A percentile compares a stretch with the other conserved stretches of the same genome.
Conservation (phyloP, 2,888 invertebrate genomes). For the Sinohyriopsis cumingii region DNA sequence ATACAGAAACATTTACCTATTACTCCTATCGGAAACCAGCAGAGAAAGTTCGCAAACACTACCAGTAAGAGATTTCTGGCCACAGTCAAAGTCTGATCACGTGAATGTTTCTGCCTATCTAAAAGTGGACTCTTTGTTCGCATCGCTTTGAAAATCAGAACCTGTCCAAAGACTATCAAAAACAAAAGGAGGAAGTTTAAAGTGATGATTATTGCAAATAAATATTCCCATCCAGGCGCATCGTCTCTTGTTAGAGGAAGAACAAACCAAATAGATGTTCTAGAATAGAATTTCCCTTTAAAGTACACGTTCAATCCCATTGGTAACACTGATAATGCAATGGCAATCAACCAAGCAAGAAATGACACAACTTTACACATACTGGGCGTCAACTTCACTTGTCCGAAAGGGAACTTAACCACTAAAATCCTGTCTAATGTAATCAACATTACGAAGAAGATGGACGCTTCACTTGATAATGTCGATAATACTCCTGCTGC, state of each 20-base stretch:
- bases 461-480: constrained; percentile 77
- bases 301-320: constrained; percentile 59
- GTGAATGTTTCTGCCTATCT: constrained; percentile 13
- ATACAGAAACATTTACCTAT: no score
- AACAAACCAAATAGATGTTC: constrained; percentile 64
- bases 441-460: constrained; percentile 77
- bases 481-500: constrained; percentile 42
- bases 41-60: no score
- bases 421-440: constrained; percentile 79
- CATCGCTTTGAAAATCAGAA: constrained; percentile 59
- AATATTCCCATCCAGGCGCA: constrained; percentile 68
- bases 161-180: constrained; percentile 58
- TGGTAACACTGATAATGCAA: constrained; percentile 58
- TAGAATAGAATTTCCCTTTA: constrained; percentile 59
- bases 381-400: constrained; percentile 35
- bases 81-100: no score
- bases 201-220: constrained; percentile 61
- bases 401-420: constrained; percentile 76
- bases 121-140: constrained; percentile 5
- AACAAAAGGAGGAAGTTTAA: constrained; percentile 61
- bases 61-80: no score
- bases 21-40: no score
- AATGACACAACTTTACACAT: constrained; percentile 38
- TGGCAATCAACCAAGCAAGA: constrained; percentile 55
- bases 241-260: constrained; percentile 64